Conservation (phyloP, 2,113 vertebrate genomes). For the Myrmecobius fasciatus region DNA sequence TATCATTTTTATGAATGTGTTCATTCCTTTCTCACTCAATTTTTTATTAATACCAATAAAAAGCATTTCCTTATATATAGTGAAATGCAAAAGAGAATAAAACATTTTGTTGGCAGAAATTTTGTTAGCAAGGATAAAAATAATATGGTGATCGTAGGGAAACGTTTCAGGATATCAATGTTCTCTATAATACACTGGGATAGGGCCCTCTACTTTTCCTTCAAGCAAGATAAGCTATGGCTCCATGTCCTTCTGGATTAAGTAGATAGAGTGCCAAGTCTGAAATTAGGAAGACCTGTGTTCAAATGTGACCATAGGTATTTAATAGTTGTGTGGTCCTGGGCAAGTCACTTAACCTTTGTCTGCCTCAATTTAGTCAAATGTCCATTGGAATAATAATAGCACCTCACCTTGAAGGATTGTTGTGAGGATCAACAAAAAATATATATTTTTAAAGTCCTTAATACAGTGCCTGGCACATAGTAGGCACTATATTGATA, state of each 20-base stretch:
- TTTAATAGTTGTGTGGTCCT: background rate
- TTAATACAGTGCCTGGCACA: background rate
- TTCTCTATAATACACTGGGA: background rate
- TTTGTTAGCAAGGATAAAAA: constrained; percentile 3
- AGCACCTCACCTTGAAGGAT: too few relatives aligned
- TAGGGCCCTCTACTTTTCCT: background rate
- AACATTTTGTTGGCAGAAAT: background rate
- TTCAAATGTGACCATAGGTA: background rate
- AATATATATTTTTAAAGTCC: background rate
- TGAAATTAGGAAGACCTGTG: background rate
- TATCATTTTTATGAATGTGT: background rate
- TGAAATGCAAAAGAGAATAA: background rate
- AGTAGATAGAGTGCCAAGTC: background rate
- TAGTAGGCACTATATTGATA: background rate
- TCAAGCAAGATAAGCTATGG: background rate
- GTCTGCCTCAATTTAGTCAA: background rate
- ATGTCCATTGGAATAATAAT: background rate
- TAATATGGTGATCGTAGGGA: background rate
- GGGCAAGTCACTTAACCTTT: background rate
- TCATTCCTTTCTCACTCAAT: background rate
- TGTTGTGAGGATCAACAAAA: background rate
- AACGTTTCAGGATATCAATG: background rate
- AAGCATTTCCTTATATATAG: background rate
- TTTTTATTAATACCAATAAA: background rate
- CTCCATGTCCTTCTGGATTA: background rate